These are phyloP conservation scores for Caenorhabditis sp. DNA, from an alignment of 2,888 invertebrate species.

Conservation along the genomic window DNA sequence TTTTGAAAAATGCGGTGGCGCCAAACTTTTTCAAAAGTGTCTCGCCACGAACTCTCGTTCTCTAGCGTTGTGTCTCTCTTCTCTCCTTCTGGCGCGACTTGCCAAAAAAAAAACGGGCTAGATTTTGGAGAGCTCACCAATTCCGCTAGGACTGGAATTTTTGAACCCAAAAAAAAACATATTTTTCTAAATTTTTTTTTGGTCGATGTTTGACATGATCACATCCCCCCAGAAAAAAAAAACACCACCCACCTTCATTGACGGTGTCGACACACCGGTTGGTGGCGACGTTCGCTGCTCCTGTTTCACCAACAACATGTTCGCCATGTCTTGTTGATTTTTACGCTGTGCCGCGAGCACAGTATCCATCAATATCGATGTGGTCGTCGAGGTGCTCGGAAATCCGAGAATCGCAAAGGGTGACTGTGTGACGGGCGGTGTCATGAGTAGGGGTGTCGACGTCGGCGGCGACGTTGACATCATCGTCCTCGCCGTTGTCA, in stretches of 20 bases:
- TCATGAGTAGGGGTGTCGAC: neutral
- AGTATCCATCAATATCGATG: conserved; percentile 37
- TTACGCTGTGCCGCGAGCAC: conserved; percentile 34
- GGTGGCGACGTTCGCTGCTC: neutral
- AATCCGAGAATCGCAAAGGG: neutral
- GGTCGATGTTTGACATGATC: no score
- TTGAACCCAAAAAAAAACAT: no score
- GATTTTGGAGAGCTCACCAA: no score
- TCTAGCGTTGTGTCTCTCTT: no score
- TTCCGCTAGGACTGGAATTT: no score
- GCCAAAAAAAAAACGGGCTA: no score
- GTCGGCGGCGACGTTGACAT: neutral
- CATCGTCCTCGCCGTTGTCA: neutral
- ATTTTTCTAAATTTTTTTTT: no score
- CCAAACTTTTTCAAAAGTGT: no score
- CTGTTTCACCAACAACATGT: neutral
- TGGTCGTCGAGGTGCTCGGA: conserved; percentile 35
- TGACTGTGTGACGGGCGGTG: neutral
- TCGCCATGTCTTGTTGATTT: conserved; percentile 18
- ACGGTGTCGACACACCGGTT: neutral
- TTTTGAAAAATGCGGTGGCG: no score
- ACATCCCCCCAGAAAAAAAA: no score
- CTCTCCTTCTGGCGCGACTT: no score
- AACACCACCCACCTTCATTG: neutral
- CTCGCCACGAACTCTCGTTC: no score